phyloP scores from a whole-genome alignment of 2,888 invertebrate genomes.

The Xestia ashworthii region DNA sequence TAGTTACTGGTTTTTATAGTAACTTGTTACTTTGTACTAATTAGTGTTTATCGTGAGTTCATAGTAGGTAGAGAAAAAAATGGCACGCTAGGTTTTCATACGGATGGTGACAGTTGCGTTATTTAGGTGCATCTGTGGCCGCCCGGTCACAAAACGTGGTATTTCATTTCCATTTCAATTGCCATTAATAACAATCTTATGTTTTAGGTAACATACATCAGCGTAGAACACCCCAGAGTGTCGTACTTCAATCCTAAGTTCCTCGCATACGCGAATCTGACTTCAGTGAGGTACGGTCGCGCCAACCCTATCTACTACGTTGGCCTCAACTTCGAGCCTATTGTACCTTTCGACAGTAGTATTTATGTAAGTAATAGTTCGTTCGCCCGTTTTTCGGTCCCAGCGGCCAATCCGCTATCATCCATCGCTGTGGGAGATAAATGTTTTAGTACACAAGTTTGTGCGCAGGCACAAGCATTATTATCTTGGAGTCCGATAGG shows the following conservation, averaged over 20 bases:
- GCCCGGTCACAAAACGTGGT: too few species aligned
- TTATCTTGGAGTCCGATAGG: background rate
- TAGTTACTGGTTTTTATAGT: too few species aligned
- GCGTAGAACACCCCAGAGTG: conserved; percentile 69
- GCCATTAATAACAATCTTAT: background rate
- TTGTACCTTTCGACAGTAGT: conserved; percentile 45
- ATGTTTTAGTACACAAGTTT: background rate
- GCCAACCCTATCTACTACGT: conserved; percentile 71
- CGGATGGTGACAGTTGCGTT: too few species aligned
- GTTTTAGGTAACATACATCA: conserved; percentile 67
- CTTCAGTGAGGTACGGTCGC: conserved; percentile 66
- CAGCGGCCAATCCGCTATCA: too few species aligned
- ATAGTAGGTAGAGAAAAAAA: too few species aligned
- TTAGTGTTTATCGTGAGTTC: too few species aligned
- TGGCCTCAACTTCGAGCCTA: conserved; percentile 42
- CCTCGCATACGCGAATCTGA: conserved; percentile 61
- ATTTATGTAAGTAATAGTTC: conserved; percentile 54
- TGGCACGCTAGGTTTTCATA: too few species aligned
- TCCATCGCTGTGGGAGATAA: background rate
- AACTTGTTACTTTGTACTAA: too few species aligned
- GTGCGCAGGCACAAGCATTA: background rate
- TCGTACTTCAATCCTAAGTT: conserved; percentile 63
- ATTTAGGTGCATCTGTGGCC: too few species aligned
- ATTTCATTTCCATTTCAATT: background rate
- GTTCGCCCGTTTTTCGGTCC: too few species aligned